Base-by-base conservation (phyloP, 2,888 invertebrate genomes). In the Pseudanteris insignis region DNA sequence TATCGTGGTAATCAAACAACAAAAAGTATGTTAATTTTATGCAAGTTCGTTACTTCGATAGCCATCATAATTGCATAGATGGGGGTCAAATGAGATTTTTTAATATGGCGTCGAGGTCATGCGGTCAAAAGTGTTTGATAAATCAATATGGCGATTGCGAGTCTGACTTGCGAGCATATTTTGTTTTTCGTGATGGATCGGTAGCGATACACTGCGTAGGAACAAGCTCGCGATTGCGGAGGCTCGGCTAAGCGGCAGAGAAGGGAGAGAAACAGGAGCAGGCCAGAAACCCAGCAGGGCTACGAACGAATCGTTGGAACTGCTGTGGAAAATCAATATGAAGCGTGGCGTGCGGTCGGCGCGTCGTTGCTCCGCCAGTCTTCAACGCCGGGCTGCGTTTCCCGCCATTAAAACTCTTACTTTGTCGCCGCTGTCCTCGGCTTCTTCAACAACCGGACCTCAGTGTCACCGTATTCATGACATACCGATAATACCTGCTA, bases 281-380 rank as follows among this genome's bases (percentile, higher is more conserved):
- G 54, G 61, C 48, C 58, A 57, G 65, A 41, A 68, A 65, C 66
- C 64, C 61, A 38, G 65, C 65, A 64, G 65, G 65, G 67, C 58
- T 67, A 67, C 67, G 67, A 62, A 65, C 66, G 68, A 70, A 68
- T 67, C 64, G 67, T 67, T 63, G 66, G 63, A 69, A 67, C 66
- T 59, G 67, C 69, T 64, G 55, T 63, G 64, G 69, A 70, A 70
- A 71, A 71, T 71, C 70, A 71, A 71, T 71, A 70, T 71, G n/a
- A n/a, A 67, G 70, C 65, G 69, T 67, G 43, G 65, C 66, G 58
- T 64, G 63, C 51, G 64, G 57, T 65, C 63, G 66, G 61, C 65
- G 66, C 65, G 67, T 66, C 54, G 65, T 61, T 69, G 61, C 63
- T 67, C 59, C 33, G 46, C 64, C 51, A 55, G 54, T 63, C 63